Evolutionary conservation across 2,797 vertebrate genomes (phyloP), one percentile per base, ranked within the genome.

Genomic region (Sorex maritimensis): DNA sequence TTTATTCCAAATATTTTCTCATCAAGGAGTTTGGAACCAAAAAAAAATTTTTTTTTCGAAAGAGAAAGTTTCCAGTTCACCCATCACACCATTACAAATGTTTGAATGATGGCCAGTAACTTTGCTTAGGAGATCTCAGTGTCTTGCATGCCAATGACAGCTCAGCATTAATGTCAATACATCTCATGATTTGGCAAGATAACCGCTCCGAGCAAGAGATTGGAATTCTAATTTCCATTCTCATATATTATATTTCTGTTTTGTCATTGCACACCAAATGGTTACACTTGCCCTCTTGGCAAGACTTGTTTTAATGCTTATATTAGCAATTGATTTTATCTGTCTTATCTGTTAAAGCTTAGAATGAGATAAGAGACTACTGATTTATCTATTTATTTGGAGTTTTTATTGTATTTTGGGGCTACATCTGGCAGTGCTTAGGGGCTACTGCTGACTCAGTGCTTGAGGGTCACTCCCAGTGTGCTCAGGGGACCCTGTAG

Each of bases 1-100:
- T 30, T 93, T 87, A 73, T 96, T 96, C 86, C 85, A 96, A 96
- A 69, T 92, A 90, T 86, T 94, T 91, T 78, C 58, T 96, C 89
- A 95, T 92, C 90, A 95, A 97, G 49, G 52, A 93, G 63, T 83
- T 97, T 97, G 96, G 82, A 92, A 94, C 81, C 87, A 73, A 44
- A 73, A 73, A 68, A 72, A 90, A 34, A 34, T 34, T 41, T 9
- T 13, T 26, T 81, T 78, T 26, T 95, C 68, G 74, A 93, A 91
- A 87, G 61, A 91, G 78, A 92, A 83, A 23, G 24, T 46, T 78
- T 74, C 49, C 58, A 95, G 78, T 86, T 89, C 34, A 49, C 14
- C 89, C 87, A 91, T 81, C 71, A 79, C 82, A 90, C 71, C 67
- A 80, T 74, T 58, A 81, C 38, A 94, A 96, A 92, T 94, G 88